Evolutionary conservation across 2,113 vertebrate species (phyloP), one percentile per base, ranked within the genome.

Genomic region (Acrocephalus kingi): DNA sequence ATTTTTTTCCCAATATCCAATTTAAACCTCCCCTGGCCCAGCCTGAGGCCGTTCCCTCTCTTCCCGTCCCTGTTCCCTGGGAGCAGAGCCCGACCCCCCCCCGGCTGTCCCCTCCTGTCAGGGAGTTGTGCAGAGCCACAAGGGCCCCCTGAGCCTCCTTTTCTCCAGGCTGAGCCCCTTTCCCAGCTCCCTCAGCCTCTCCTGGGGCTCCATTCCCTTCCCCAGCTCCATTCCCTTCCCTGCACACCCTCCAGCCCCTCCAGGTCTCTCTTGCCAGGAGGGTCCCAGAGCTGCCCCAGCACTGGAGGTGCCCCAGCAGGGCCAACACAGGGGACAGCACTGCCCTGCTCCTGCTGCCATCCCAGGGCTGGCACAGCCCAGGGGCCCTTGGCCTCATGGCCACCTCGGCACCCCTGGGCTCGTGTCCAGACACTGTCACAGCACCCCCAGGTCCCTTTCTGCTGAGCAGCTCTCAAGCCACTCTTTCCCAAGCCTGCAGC

Each of bases 371-470:
- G 12, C 37, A 71, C 55, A 30, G 37, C 37, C 37, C 67, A 31
- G 48, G 3, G 9, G 49, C 11, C 81, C 28, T 33, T 2, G 80
- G 67, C 48, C 67, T 69, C 67, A 12, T 35, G 56, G 5, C 39
- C 69, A 14, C 59, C 41, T 46, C 67, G 67, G 41, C 69, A 48
- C 28, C 3, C 41, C 49, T 39, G 19, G 28, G 59, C 19, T 66
- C 10, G 0, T 56, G n/a, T 56, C 24, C 71, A 56, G 35, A 13
- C 2, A 0, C 49, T 55, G 69, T 0, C 18, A 33, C 14, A 5
- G 49, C 59, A 9, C 23, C 35, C 13, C 3, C 51, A 66, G 51
- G 24, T 2, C 43, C 30, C 7, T 75, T 56, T 10, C 51, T 52
- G 31, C 46, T 35, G 48, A 21, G 58, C 71, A 67, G 52, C 20